phyloP scores from a whole-genome alignment of 2,113 vertebrate species.

The Pseudopodoces humilis region DNA sequence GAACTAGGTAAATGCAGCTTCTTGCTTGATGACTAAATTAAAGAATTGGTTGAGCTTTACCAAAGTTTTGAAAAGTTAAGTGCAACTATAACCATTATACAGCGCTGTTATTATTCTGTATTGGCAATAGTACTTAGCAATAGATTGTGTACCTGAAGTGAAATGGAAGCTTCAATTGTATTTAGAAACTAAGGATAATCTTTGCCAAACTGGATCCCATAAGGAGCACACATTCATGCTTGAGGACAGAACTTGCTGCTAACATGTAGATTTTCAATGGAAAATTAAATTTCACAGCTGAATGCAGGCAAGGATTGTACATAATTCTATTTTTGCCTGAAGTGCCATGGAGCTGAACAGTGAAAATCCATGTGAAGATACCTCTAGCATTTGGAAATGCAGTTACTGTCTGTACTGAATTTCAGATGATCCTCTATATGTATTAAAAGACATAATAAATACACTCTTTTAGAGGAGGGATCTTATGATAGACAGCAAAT shows the following conservation, averaged over 20 bases:
- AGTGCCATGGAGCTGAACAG: not conserved
- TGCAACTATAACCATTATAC: not conserved
- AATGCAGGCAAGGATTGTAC: conserved; percentile 23
- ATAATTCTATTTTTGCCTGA: conserved; percentile 29
- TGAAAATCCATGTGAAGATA: not conserved
- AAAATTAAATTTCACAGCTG: conserved; percentile 66
- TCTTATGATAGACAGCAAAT: conserved; percentile 2
- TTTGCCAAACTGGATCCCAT: not conserved
- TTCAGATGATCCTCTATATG: not conserved
- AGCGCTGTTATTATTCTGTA: not conserved
- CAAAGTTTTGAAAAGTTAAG: not conserved
- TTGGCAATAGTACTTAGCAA: not conserved
- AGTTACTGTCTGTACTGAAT: not conserved
- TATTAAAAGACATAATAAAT: conserved; percentile 38
- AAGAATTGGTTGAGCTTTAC: not conserved
- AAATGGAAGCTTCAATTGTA: not conserved
- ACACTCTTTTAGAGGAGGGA: not conserved
- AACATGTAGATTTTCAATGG: conserved; percentile 50
- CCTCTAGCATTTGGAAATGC: conserved; percentile 6
- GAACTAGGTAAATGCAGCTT: not conserved
- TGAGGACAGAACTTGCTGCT: conserved; percentile 29
- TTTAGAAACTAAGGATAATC: not conserved
- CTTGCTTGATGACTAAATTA: not conserved
- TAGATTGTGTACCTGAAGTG: not conserved
- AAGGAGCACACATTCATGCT: not conserved